Evolutionary conservation across 2,797 vertebrate genomes (phyloP).

Genomic region (Tympanoctomys barrerae): DNA sequence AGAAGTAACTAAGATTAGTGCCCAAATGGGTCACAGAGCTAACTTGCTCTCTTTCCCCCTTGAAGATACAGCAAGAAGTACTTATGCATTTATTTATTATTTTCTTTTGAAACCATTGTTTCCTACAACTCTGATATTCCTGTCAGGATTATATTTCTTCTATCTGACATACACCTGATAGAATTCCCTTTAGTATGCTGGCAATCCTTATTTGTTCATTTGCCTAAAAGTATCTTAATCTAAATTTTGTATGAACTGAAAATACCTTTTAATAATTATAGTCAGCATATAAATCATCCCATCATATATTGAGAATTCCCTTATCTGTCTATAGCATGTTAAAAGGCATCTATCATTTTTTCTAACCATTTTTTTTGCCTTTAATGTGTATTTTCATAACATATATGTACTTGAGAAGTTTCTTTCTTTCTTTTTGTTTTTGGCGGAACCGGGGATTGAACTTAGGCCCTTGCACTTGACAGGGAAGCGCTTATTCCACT

Average conservation of each 20-base stretch:
- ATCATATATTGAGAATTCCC: background rate
- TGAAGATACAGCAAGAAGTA: background rate
- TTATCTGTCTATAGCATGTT: background rate
- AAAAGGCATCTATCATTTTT: background rate
- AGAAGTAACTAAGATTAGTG: background rate
- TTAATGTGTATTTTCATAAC: slow-evolving; percentile 3
- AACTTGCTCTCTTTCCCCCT: background rate
- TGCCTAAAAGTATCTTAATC: slow-evolving; percentile 31
- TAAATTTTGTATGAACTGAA: background rate
- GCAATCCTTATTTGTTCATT: slow-evolving; percentile 16
- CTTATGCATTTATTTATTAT: background rate
- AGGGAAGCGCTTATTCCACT: too few species aligned
- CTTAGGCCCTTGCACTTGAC: too few species aligned
- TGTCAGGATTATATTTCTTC: background rate
- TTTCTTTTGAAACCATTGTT: slow-evolving; percentile 20
- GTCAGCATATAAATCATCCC: background rate
- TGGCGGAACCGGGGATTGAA: too few species aligned
- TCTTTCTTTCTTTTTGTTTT: too few species aligned
- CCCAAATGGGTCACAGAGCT: background rate
- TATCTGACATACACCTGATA: background rate
- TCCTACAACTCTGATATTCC: background rate
- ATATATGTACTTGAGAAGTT: background rate
- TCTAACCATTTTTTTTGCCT: background rate
- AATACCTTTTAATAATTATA: background rate
- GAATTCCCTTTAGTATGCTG: background rate